Percentiles rank a stretch among this genome's conserved stretches.
phyloP scores from a whole-genome alignment of 2,888 invertebrate species.

The Iselma pallidipennis region DNA sequence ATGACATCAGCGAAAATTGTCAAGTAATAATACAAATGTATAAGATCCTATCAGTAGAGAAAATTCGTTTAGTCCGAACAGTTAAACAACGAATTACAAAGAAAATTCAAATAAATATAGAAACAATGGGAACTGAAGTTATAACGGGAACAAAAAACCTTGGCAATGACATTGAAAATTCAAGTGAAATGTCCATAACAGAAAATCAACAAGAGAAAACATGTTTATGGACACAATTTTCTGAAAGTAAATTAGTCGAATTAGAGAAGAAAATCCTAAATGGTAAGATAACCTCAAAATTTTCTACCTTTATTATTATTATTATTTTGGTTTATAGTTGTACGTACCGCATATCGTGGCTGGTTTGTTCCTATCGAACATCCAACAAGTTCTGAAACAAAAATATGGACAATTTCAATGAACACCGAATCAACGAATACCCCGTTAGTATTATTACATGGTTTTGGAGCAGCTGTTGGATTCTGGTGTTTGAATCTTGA shows the following conservation, averaged over 20 bases:
- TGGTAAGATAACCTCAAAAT: conserved; percentile 61
- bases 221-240: conserved; percentile 72
- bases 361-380: conserved; percentile 60
- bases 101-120: background rate
- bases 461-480: conserved; percentile 89
- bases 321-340: conserved; percentile 30
- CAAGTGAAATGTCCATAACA: conserved; percentile 17
- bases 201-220: conserved; percentile 21
- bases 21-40: background rate
- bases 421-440: conserved; percentile 65
- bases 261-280: conserved; percentile 82
- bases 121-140: conserved; percentile 8
- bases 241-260: conserved; percentile 73
- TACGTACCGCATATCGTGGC: conserved; percentile 50
- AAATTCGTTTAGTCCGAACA: background rate
- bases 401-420: conserved; percentile 67
- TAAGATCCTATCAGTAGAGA: background rate
- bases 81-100: too few relatives aligned
- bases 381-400: conserved; percentile 56
- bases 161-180: conserved; percentile 14
- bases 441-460: conserved; percentile 89
- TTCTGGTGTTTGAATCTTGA: conserved; percentile 93
- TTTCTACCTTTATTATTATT: background rate
- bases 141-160: background rate
- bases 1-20: background rate